A percentile compares a stretch with the other conserved stretches of the same genome.
phyloP scores from a whole-genome alignment of 1,140 invertebrate species.

The Micrasema minimum region DNA sequence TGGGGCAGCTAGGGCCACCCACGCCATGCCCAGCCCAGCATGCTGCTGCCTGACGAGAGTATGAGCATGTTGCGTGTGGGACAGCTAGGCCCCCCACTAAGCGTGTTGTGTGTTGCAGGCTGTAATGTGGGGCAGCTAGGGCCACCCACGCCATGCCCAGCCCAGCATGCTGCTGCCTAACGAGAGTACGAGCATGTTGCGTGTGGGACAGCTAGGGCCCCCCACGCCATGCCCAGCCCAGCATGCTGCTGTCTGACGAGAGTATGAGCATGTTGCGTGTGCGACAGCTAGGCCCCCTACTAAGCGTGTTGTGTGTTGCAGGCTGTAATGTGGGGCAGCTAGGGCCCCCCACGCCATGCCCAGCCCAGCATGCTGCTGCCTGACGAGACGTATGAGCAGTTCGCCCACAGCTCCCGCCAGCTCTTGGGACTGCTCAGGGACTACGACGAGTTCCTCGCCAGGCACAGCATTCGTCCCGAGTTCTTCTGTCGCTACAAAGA shows the following conservation, averaged over 20 bases:
- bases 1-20: constrained; percentile 3
- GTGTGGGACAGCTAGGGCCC: constrained; percentile 8
- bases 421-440: constrained; percentile 66
- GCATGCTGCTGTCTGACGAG: no score
- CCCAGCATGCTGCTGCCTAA: constrained; percentile 68
- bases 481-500: constrained; percentile 71
- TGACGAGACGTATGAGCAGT: constrained; percentile 71
- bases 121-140: neutral
- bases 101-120: neutral
- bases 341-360: constrained; percentile 14
- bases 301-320: neutral
- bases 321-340: constrained; percentile 11
- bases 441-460: constrained; percentile 71
- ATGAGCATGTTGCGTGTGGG: no score
- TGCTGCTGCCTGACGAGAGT: no score
- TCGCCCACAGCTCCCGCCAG: constrained; percentile 63
- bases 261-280: no score
- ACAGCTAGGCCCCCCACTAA: no score
- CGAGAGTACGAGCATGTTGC: constrained; percentile 64
- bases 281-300: no score
- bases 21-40: constrained; percentile 51
- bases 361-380: constrained; percentile 66
- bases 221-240: constrained; percentile 29
- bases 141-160: constrained; percentile 31
- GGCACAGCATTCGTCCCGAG: constrained; percentile 69